These are phyloP conservation scores for Leptopilina drosophilae DNA, from an alignment of 2,888 invertebrate genomes.

Conservation along the genomic window DNA sequence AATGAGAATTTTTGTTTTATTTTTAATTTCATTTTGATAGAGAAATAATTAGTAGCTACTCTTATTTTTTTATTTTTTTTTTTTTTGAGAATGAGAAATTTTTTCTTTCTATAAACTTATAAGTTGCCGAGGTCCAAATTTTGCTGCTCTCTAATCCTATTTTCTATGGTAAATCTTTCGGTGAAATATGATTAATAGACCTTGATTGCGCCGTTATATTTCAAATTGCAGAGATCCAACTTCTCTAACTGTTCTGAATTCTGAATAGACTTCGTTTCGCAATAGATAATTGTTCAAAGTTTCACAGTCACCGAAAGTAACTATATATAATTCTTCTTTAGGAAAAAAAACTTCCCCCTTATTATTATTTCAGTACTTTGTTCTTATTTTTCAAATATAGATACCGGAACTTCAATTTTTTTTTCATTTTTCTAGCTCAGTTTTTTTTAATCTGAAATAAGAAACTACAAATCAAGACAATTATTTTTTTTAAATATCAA, in stretches of 20 bases:
- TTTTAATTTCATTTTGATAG: neutral
- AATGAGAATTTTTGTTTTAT: neutral
- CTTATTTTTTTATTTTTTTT: neutral
- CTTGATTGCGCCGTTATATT: constrained; percentile 16
- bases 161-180: constrained; percentile 23
- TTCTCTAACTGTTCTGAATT: constrained; percentile 13
- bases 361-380: neutral
- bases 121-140: neutral
- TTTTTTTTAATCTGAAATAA: too few species aligned
- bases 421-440: too few species aligned
- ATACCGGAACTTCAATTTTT: too few species aligned
- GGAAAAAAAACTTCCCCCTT: neutral
- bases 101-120: neutral
- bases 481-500: too few species aligned
- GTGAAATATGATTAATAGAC: constrained; percentile 20
- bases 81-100: neutral
- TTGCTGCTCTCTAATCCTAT: constrained; percentile 15
- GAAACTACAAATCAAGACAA: too few species aligned
- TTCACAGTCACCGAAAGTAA: constrained; percentile 11
- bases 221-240: constrained; percentile 14
- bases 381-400: neutral
- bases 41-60: neutral
- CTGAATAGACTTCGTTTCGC: constrained; percentile 3
- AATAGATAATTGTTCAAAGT: constrained; percentile 16
- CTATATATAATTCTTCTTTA: neutral